Evolutionary conservation across 2,113 vertebrate genomes (phyloP), one percentile per base, ranked within the genome.

Genomic region (Uropsilus gracilis): DNA sequence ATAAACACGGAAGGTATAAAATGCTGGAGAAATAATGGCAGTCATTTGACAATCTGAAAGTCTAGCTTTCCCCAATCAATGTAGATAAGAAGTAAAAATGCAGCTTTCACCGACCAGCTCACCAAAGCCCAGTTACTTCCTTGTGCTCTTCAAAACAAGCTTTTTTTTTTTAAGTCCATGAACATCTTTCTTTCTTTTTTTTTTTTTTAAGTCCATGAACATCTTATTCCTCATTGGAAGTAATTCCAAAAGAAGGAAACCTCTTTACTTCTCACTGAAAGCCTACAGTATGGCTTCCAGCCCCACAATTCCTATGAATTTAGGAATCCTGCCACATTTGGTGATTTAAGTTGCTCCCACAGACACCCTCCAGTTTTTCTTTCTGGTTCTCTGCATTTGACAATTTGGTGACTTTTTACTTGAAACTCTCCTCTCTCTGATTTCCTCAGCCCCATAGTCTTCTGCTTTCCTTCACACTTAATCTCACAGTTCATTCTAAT

Each of bases 371-470:
- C 50, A 30, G 42, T 73, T 91, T 48, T 76, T 17, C 73, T 84
- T 85, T 42, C 78, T 71, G 71, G 48, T 55, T 66, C 28, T 78
- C 87, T 68, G 48, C 55, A 73, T 22, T 18, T 28, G 63, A 91
- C 69, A 86, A 73, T 76, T 63, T 61, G 78, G 82, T 69, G 55
- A 78, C 55, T 83, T 91, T 77, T 92, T 48, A 42, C 39, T 86
- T 83, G 24, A 34, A 95, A 64, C 44, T 46, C 55, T 39, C 34
- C 63, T 30, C 69, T 93, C 59, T 61, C 55, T 75, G 81, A 39
- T 64, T 96, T 83, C 44, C 34, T 88, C 53, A 18, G 34, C 28
- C 69, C 12, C 37, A 64, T 53, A 84, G 18, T 89, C 85, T 44
- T 63, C 42, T 73, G 72, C 30, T 59, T 73, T 89, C 76, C 69